Base-by-base conservation (phyloP, 2,888 invertebrate genomes). In the Ptychoptera albimana region DNA sequence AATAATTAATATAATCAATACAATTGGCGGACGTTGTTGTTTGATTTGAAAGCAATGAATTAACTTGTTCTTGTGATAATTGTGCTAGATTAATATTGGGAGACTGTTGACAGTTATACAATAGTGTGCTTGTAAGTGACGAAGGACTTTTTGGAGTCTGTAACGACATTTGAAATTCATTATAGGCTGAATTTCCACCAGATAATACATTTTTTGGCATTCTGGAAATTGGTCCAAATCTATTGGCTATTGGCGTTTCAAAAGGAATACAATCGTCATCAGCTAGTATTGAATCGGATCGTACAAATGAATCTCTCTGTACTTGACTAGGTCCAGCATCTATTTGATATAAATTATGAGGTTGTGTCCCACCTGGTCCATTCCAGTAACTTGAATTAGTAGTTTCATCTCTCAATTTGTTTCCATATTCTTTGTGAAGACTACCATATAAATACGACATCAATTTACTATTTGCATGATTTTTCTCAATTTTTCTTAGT, bases 211-310 rank as follows among this genome's bases (percentile, higher is more conserved):
- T 32, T 11, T 45, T 49, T 40, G 46, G 15, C 53, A 63, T 63
- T n/a, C 65, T 62, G 43, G 79, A 79, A 50, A 81, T 82, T 8
- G 82, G 79, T 10, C 80, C 80, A 54, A 73, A 80, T 58, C 75
- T 78, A 52, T 73, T 78, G 30, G 73, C 72, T 13, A 60, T 54
- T 31, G 75, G 73, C 37, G 72, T 67, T 53, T 77, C 78, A 58
- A 77, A 79, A 14, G 79, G 77, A 44, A 75, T 70, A 54, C 73
- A 71, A 50, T 75, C 75, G 54, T 78, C 78, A 46, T 77, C 75
- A 46, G 73, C 69, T 46, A 74, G 57, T 50, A 74, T 67, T 10
- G 73, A 69, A 55, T 74, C 73, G 31, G 72, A 69, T 30, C 73
- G 68, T 12, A 65, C 64, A 53, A 67, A 67, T 37, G 54, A 57